A percentile compares a stretch with the other conserved stretches of the same genome.
phyloP scores from a whole-genome alignment of 2,888 invertebrate species.

The Anagyrus pseudococci region DNA sequence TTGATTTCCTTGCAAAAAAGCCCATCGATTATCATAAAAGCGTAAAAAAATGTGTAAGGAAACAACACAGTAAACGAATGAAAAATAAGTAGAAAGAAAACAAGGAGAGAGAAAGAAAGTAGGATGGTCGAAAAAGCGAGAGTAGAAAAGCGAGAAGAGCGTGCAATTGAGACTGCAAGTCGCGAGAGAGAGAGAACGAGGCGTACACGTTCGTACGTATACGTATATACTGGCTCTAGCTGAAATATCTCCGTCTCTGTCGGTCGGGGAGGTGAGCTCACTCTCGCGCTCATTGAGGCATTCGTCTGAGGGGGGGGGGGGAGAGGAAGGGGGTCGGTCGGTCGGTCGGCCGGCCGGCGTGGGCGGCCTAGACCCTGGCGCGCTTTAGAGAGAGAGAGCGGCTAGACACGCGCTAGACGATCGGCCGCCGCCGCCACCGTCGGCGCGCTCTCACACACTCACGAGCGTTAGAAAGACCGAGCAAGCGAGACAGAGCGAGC shows the following conservation, averaged over 20 bases:
- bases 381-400: conserved; percentile 38
- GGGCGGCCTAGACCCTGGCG: conserved; percentile 39
- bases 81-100: too few relatives aligned
- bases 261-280: conserved; percentile 1
- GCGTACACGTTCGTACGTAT: not conserved
- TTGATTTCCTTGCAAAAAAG: too few relatives aligned
- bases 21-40: too few relatives aligned
- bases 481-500: not conserved
- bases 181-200: not conserved
- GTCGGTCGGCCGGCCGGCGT: conserved; percentile 21
- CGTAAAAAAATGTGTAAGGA: too few relatives aligned
- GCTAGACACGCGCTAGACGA: conserved; percentile 60
- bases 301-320: not conserved
- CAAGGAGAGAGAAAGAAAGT: not conserved
- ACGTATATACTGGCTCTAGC: not conserved
- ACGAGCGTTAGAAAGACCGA: conserved; percentile 5
- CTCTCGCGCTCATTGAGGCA: conserved; percentile 26
- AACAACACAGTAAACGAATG: too few relatives aligned
- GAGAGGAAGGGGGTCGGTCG: not conserved
- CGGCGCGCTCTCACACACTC: not conserved
- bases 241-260: conserved; percentile 8
- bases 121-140: not conserved
- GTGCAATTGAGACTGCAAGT: not conserved
- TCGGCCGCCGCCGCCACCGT: conserved; percentile 3
- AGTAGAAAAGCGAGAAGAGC: not conserved